Evolutionary conservation across 2,888 invertebrate genomes (phyloP), one percentile per base, ranked within the genome.

Genomic region (Caenorhabditis virilis): DNA sequence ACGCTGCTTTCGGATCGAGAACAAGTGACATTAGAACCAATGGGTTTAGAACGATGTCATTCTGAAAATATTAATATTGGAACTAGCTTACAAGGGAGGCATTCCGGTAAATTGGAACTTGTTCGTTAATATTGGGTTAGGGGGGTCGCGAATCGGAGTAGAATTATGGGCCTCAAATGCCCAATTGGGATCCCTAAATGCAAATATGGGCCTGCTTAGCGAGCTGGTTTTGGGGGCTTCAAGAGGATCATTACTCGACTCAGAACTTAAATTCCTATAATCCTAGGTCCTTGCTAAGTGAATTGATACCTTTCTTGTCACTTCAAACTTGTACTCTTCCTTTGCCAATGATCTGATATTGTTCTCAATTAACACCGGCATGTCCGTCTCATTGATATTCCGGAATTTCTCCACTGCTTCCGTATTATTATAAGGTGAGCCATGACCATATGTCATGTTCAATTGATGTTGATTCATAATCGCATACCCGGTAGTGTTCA

Each of bases 401-500:
- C 49, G 22, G n/a, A 74, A 65, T 13, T 62, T 62, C 9, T 62
- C 45, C 1, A 72, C 18, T n/a, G 63, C 59, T 25, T 67, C 66
- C 1, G 68, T 47, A 46, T 76, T 57, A 39, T 72, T 72, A 48
- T 62, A 74, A 3, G 74, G 75, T 25, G 77, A 77, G 1, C 51
- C 51, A 0, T 62, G 47, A 1, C 77, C 75, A 38, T 77, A 77
- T 46, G 76, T 39, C 53, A 59, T 50, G n/a, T 68, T 36, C 20
- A 75, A 38, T 41, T 77, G 77, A 1, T 60, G 47, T 2, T 57
- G 35, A 20, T 55, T 61, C 53, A 77, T 52, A 11, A 66, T 52
- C 0, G 71, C 47, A 46, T 76, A 76, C 22, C 77, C 77, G n/a
- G 77, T 72, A 5, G 47, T 41, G 42, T 75, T 75, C 49, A 77